phyloP scores from a whole-genome alignment of 2,113 vertebrate genomes.

The Hyperopisus bebe region DNA sequence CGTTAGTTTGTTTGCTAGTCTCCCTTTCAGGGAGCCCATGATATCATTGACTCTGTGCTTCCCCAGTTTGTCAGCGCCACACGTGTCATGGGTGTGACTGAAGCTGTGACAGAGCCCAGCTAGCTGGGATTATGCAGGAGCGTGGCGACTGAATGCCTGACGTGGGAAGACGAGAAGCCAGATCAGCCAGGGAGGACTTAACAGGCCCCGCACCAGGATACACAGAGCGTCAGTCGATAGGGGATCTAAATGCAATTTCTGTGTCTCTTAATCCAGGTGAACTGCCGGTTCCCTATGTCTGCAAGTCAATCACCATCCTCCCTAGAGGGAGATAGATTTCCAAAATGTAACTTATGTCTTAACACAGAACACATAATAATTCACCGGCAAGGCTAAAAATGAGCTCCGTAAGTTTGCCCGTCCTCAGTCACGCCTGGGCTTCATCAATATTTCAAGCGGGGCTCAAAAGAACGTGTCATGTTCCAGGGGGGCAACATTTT shows the following conservation, averaged over 20 bases:
- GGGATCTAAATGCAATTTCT: constrained; percentile 8
- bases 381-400: background rate
- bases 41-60: background rate
- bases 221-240: background rate
- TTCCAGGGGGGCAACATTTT: background rate
- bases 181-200: background rate
- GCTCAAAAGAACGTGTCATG: background rate
- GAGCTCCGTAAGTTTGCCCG: background rate
- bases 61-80: background rate
- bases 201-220: background rate
- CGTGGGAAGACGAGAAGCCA: background rate
- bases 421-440: background rate
- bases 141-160: background rate
- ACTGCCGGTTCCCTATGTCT: background rate
- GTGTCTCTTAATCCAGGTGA: background rate
- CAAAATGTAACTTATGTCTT: background rate
- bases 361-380: background rate
- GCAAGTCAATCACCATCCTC: background rate
- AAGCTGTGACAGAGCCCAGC: background rate
- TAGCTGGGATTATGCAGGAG: background rate
- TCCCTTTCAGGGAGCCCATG: background rate
- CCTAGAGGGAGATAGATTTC: background rate
- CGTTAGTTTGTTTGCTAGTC: background rate
- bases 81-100: background rate
- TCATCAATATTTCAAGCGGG: background rate